Base-by-base conservation (phyloP, 2,113 vertebrate genomes). In the Butastur rufipennis region DNA sequence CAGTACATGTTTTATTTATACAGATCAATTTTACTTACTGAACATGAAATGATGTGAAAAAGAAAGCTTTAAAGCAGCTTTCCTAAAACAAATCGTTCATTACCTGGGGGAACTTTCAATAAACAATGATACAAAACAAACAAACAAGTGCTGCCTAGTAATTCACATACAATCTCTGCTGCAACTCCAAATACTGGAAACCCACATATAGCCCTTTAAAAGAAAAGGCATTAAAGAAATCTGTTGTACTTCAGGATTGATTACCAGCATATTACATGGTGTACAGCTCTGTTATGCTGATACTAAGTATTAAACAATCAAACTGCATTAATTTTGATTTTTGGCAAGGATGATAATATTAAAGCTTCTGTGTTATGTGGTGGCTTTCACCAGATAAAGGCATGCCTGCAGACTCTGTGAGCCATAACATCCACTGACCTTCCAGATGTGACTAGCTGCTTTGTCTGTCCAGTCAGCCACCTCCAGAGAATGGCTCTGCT, bases 391-490 rank as follows among this genome's bases (percentile, higher is more conserved):
- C 67, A 82, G 45, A 42, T 6, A 21, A 53, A 62, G 77, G 55
- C n/a, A 59, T 3, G 34, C 8, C 62, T 47, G 65, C 70, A 75
- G 48, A 34, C 34, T 45, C 58, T n/a, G 42, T 11, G 72, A 85
- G 29, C 43, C 18, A 0, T 4, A 66, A 42, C n/a, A 48, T 15
- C 65, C 72, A 97, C 98, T 95, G 53, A 99, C 99, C 99, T 99
- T 99, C 99, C 99, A 99, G 91, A 99, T 98, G 77, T 99, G 99
- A 96, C 98, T 99, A 5, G 99, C 98, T 67, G 98, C 98, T 97
- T 99, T 99, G 80, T 99, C 99, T 50, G 99, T 99, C 99, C 99
- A 99, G 89, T 99, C 99, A 0, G 99, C 98, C 43, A 99, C 98
- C 88, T 99, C 99, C 90, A 99, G 98, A 22, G 98, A 99, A 97